Evolutionary conservation across 2,797 vertebrate genomes (phyloP), one percentile per base, ranked within the genome.

Genomic region (Melanotaenia parkinsoni): DNA sequence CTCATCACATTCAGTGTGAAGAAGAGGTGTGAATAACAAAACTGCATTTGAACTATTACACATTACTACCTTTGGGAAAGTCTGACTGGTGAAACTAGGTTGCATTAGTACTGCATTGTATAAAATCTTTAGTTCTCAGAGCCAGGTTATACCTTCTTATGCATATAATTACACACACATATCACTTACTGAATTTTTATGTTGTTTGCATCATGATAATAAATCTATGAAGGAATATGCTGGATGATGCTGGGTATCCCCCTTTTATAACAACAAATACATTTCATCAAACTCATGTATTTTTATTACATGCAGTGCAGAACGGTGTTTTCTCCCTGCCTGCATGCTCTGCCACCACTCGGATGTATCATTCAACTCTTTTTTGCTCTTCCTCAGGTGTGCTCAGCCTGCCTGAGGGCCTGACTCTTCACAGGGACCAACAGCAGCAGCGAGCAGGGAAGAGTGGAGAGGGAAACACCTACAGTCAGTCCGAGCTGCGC

Each of bases 341-440:
- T 30, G 30, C 20, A 56, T 32, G 16, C 59, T 58, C 9, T 47
- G 5, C 11, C 24, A 26, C 0, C 11, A 9, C 32, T n/a, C 7
- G 38, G 64, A 33, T 59, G 54, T 47, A 22, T 62, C 26, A 16
- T 12, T 69, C 32, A 4, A 3, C 11, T 56, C 6, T 26, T 26
- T 28, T 54, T 10, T 3, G 58, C 38, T 71, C 26, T 54, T 24
- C 51, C 22, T 78, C 87, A 99, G 98, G 97, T 90, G 96, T 97
- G 87, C 96, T 98, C 66, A 96, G 96, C 91, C 93, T 99, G 84
- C 97, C 98, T 0, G 97, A 99, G 92, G 97, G 95, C 89, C 92
- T 99, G 91, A 96, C 95, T 79, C 94, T 96, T 79, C 96, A 96
- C 92, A 94, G 96, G 81, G 97, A 99, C 63, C 35, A 37, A 4